Base-by-base conservation (phyloP, 2,888 invertebrate genomes). In the Lasiommata megera region DNA sequence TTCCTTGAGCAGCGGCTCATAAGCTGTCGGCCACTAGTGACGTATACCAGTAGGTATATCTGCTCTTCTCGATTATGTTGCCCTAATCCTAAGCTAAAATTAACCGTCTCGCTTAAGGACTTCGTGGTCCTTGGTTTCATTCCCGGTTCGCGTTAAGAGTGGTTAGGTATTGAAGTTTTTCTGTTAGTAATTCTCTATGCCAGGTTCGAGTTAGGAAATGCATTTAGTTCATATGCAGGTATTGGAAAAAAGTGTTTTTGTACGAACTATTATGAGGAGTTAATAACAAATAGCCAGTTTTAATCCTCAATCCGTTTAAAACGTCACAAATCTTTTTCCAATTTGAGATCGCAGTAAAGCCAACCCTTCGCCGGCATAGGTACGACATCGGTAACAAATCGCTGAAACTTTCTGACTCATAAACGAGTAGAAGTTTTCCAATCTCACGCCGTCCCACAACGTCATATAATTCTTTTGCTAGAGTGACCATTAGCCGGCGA, bases 391-490 rank as follows among this genome's bases (percentile, higher is more conserved):
- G 57, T 64, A 63, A 68, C 66, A 67, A 67, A 62, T 67, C 67
- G 66, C 61, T 57, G 53, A 62, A 71, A 70, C 61, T 69, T 70
- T 51, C 53, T 47, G 56, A 66, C 65, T 63, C 68, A 68, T 72
- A 71, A 71, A 72, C 72, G 70, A 67, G 58, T 64, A 55, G 64
- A 72, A 71, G 65, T 72, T 71, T 72, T 72, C 69, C 72, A 72
- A 72, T 70, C 67, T 71, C 70, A 65, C 66, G 67, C 63, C 64
- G 62, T 58, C 69, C 70, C 70, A 64, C 73, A 67, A 73, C 72
- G 75, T 79, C 77, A 74, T 83, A 80, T 82, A 79, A 81, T 82
- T 82, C 80, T 77, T 79, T 53, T 9, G 34, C 12, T 53, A 43
- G 31, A 34, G 43, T 77, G 77, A 79, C 76, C 74, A 79, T 80